These are phyloP conservation scores for Montifringilla adamsi DNA, from an alignment of 2,113 vertebrate genomes.

Conservation along the genomic window DNA sequence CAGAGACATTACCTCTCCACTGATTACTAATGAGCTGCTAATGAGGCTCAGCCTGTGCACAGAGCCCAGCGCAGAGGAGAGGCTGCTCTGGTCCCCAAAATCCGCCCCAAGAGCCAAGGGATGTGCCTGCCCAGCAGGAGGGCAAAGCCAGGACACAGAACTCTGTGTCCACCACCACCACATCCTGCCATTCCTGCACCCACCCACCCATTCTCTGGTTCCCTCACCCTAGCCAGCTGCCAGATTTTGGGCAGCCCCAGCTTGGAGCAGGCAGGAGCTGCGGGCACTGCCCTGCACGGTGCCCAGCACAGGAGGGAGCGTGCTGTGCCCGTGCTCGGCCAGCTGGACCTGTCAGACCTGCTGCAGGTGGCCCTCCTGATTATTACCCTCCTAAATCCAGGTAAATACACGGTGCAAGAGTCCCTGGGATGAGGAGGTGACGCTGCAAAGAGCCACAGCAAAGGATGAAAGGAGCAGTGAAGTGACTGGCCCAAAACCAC, in stretches of 20 bases:
- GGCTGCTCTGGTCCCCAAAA: background rate
- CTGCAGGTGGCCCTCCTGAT: background rate
- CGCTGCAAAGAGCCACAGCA: background rate
- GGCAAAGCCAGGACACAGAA: background rate
- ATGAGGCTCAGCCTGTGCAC: background rate
- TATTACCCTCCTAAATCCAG: background rate
- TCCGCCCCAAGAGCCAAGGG: background rate
- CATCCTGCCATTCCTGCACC: background rate
- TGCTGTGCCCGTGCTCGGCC: background rate
- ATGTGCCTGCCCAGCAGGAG: background rate
- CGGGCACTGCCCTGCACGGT: background rate
- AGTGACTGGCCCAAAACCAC: background rate
- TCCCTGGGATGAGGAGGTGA: background rate
- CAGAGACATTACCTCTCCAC: background rate
- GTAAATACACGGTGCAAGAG: background rate
- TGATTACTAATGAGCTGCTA: background rate
- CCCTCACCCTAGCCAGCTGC: background rate
- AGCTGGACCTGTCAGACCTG: conserved; percentile 49
- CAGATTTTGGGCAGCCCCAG: background rate
- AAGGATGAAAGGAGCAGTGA: conserved; percentile 19
- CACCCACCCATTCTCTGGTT: background rate
- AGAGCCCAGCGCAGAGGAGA: background rate
- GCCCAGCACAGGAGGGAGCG: background rate
- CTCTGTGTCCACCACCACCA: background rate
- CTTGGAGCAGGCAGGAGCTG: fast-evolving